Evolutionary conservation across 37 sponge, comb jelly and placozoan genomes (phyloP).

Genomic region (Agelas oroides): DNA sequence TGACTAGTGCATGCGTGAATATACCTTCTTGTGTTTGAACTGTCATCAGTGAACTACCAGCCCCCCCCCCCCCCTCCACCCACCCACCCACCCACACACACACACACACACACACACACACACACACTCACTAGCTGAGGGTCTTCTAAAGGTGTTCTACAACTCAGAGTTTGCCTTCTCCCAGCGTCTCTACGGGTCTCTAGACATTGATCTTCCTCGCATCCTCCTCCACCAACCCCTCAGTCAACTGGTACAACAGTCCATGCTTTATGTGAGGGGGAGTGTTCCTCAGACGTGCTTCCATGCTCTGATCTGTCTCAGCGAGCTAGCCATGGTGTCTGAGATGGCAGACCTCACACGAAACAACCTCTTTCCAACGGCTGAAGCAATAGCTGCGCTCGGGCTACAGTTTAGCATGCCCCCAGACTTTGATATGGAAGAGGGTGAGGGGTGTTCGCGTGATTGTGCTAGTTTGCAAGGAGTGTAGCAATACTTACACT

Average conservation of each 20-base stretch:
- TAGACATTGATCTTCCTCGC: slow-evolving; percentile 80
- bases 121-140: slow-evolving; percentile 13
- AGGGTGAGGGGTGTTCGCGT: no score
- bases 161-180: slow-evolving; percentile 86
- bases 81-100: background rate
- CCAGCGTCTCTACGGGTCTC: slow-evolving; percentile 75
- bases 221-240: slow-evolving; percentile 74
- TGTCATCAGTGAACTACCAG: no score
- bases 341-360: slow-evolving; percentile 48
- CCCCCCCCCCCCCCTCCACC: no score
- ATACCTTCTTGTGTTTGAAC: no score
- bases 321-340: slow-evolving; percentile 26
- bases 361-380: slow-evolving; percentile 58
- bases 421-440: background rate
- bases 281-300: slow-evolving; percentile 56
- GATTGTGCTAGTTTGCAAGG: no score
- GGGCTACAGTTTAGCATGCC: slow-evolving; percentile 62
- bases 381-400: slow-evolving; percentile 45
- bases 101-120: no score
- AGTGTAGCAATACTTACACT: no score
- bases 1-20: no score
- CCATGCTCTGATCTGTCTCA: slow-evolving; percentile 73
- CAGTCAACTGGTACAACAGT: slow-evolving; percentile 51
- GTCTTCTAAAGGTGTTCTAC: slow-evolving; percentile 71
- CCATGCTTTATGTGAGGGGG: slow-evolving; percentile 64